phyloP scores from a whole-genome alignment of 2,888 invertebrate genomes.

The Idaea biselata region DNA sequence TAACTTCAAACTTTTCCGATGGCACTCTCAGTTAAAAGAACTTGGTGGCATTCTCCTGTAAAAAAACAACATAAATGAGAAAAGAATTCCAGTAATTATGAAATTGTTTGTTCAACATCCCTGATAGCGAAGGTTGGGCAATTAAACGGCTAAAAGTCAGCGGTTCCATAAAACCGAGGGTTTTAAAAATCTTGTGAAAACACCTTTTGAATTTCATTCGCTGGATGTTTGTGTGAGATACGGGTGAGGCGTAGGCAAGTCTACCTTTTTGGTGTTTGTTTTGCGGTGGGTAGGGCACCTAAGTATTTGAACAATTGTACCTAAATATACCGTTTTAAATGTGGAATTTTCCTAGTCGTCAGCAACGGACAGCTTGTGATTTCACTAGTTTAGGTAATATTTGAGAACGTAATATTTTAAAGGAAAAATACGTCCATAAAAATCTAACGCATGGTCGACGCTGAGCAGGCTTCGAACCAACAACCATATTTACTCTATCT shows the following conservation, averaged over 20 bases:
- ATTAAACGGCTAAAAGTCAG: constrained; percentile 20
- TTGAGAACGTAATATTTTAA: too few species aligned
- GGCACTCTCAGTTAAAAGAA: constrained; percentile 16
- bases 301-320: background rate
- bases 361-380: too few species aligned
- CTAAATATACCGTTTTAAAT: too few species aligned
- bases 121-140: constrained; percentile 22
- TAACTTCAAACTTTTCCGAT: constrained; percentile 14
- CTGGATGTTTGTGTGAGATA: constrained; percentile 4
- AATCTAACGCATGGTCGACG: too few species aligned
- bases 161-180: constrained; percentile 14
- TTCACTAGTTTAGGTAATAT: too few species aligned
- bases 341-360: too few species aligned
- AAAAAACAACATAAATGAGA: constrained; percentile 21
- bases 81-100: constrained; percentile 27
- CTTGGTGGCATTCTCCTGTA: constrained; percentile 14
- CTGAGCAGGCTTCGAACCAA: too few species aligned
- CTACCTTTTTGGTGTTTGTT: background rate
- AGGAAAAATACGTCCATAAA: too few species aligned
- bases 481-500: too few species aligned
- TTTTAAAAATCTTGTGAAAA: constrained; percentile 18
- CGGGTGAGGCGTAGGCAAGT: background rate
- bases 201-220: constrained; percentile 19
- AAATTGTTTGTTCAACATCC: constrained; percentile 32
- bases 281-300: background rate